Conservation (phyloP, 2,113 vertebrate genomes). For the Pionites leucogaster region DNA sequence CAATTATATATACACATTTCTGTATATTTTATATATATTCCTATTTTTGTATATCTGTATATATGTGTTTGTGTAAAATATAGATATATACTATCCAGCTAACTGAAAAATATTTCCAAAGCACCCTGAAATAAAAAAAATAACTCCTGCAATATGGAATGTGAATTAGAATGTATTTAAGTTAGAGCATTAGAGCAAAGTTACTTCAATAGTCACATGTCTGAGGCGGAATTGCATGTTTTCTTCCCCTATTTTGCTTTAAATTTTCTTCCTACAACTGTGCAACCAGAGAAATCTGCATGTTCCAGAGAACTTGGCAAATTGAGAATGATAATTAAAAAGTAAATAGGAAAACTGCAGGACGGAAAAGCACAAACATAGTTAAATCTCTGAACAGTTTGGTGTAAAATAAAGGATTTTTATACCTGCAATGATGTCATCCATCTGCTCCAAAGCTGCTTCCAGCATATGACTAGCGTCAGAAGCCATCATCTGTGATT, state of each 20-base stretch:
- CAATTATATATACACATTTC: background rate
- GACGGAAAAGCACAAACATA: background rate
- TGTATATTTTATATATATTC: background rate
- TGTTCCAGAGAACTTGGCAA: background rate
- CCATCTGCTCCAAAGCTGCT: constrained; percentile 91
- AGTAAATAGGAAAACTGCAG: background rate
- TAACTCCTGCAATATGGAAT: background rate
- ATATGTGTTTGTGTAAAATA: background rate
- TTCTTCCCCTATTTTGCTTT: background rate
- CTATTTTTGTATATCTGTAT: rapidly evolving
- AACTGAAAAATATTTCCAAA: background rate
- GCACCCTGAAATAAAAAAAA: background rate
- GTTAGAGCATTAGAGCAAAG: background rate
- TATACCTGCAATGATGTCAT: constrained; percentile 91
- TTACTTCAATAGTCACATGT: background rate
- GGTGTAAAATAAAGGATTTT: background rate
- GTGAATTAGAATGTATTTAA: background rate
- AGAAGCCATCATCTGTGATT: constrained; percentile 78
- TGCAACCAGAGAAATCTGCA: background rate
- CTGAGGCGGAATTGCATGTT: rapidly evolving
- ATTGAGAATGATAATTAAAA: background rate
- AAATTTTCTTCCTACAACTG: background rate
- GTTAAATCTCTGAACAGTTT: background rate
- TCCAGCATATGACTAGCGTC: constrained; percentile 87
- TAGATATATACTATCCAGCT: background rate